Evolutionary conservation across 2,888 invertebrate genomes (phyloP).

Genomic region (Himalopsyche japonica): DNA sequence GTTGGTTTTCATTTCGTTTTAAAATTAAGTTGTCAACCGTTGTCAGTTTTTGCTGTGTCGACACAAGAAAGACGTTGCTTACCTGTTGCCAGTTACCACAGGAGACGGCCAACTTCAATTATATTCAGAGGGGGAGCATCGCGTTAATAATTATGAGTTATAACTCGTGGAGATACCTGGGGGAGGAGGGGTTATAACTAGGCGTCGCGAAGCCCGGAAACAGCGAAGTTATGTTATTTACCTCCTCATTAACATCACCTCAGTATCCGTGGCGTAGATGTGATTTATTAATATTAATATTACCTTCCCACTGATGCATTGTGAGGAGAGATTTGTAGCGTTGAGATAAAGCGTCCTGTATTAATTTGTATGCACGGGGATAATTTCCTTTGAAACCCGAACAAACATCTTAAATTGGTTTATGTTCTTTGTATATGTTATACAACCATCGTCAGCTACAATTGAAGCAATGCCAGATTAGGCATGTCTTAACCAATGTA

Average conservation of each 20-base stretch:
- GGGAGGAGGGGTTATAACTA: background rate
- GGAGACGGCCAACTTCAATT: constrained; percentile 31
- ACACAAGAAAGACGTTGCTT: background rate
- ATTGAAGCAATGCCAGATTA: too few relatives aligned
- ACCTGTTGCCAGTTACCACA: constrained; percentile 38
- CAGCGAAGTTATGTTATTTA: constrained; percentile 30
- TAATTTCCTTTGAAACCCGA: background rate
- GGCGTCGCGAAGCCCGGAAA: background rate
- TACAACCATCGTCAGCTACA: too few relatives aligned
- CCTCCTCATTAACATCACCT: constrained; percentile 20
- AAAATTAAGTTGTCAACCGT: constrained; percentile 15
- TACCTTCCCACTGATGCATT: background rate
- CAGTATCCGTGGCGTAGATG: background rate
- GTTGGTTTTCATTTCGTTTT: constrained; percentile 6
- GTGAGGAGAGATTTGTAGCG: background rate
- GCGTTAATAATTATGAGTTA: constrained; percentile 32
- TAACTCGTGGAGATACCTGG: constrained; percentile 1
- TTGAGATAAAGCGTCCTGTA: background rate
- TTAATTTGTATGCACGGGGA: background rate
- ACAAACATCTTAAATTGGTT: background rate
- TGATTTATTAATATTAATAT: constrained; percentile 28
- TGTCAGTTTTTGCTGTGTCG: constrained; percentile 2
- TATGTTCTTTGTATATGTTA: background rate
- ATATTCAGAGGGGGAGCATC: constrained; percentile 10
- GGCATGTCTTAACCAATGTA: too few relatives aligned